Conservation (phyloP, 2,113 vertebrate genomes). For the Crocuta crocuta region DNA sequence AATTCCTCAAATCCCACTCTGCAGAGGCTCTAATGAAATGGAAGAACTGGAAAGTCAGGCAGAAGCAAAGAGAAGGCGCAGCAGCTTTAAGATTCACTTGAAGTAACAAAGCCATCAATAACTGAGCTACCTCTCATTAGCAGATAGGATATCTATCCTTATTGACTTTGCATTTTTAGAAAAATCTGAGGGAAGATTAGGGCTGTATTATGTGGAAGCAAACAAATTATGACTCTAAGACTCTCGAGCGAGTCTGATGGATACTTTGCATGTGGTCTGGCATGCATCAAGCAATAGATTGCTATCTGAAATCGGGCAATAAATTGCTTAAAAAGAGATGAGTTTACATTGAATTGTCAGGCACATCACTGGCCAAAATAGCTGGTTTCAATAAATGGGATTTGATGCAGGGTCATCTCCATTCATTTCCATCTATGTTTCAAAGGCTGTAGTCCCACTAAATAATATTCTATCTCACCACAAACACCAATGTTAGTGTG, state of each 20-base stretch:
- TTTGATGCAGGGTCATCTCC: slow-evolving; percentile 1
- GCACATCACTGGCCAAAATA: slow-evolving; percentile 46
- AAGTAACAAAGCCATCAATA: background rate
- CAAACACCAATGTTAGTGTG: slow-evolving; percentile 54
- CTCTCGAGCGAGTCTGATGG: background rate
- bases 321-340: slow-evolving; percentile 48
- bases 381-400: slow-evolving; percentile 43
- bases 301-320: slow-evolving; percentile 54
- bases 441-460: slow-evolving; percentile 49
- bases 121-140: background rate
- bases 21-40: background rate
- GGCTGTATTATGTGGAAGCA: background rate
- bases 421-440: slow-evolving; percentile 63
- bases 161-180: slow-evolving; percentile 34
- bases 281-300: background rate
- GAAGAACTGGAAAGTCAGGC: background rate
- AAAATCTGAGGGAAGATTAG: background rate
- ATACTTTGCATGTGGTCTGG: background rate
- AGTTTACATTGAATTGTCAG: slow-evolving; percentile 63
- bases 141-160: background rate
- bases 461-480: slow-evolving; percentile 37
- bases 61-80: background rate
- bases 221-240: slow-evolving; percentile 21
- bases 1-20: background rate
- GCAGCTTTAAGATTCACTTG: background rate